Evolutionary conservation across 2,113 vertebrate species (phyloP), one percentile per base, ranked within the genome.

Genomic region (Tachycineta bicolor): DNA sequence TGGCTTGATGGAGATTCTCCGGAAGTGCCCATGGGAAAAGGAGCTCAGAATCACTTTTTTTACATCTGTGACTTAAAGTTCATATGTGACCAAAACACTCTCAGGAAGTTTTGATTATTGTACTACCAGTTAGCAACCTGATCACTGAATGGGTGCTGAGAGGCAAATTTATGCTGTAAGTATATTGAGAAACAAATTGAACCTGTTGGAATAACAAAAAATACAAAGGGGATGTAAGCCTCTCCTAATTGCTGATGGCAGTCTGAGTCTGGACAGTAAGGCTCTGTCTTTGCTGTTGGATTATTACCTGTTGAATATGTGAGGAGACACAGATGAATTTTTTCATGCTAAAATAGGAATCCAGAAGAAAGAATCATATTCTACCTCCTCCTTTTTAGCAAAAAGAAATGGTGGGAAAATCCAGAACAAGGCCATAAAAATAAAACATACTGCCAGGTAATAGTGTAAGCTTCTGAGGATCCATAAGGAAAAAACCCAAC

Each of bases 141-240:
- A 33, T 65, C 1, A 0, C 44, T 5, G 17, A 52, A 37, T 25
- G 0, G 7, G 7, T 24, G 5, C 3, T 74, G 50, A 78, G 69
- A 12, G 58, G 21, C 8, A 63, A 56, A 37, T 23, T 47, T 64
- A 59, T n/a, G 4, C 73, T 87, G 9, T 34, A 44, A 49, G 26
- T n/a, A 6, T 21, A 29, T 28, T 44, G 26, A 58, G 44, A 88
- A 88, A 60, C n/a, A 90, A 82, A 67, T 33, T 26, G 18, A 67
- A 64, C 1, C 0, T 22, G 10, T n/a, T 67, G 18, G 21, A 94
- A 68, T 50, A 71, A 79, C 19, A 34, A 64, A 79, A 34, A 83
- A 56, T 7, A 29, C 33, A n/a, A 87, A 25, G 7, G 13, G 13
- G 13, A 43, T 22, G 9, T 63, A 55, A 82, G 6, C 15, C 12